Base-by-base conservation (phyloP, 2,113 vertebrate genomes). In the Burhinus oedicnemus region DNA sequence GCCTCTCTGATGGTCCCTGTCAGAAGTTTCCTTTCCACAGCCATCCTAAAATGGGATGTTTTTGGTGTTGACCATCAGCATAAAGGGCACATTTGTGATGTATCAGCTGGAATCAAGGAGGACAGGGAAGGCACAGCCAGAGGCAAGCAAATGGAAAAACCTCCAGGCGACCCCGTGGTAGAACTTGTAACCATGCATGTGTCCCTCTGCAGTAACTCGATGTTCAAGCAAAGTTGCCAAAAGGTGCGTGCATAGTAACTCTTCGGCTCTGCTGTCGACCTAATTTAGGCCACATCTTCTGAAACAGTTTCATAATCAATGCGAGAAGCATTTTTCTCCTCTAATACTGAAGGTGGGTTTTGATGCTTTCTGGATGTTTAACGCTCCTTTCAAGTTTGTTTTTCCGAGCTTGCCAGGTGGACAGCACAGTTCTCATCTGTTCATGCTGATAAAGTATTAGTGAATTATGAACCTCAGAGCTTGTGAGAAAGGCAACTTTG, bases 241-340 rank as follows among this genome's bases (percentile, higher is more conserved):
- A 95, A 96, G 90, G 90, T 81, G 83, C 36, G 78, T 96, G 95
- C 97, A 95, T 97, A 96, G 97, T 91, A 84, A 96, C 87, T 82
- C 90, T 68, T 70, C 94, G 84, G 87, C 90, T 95, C 90, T 91
- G 92, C 92, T 88, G 65, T 85, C 2, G 95, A 80, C 96, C 97
- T 97, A 97, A 97, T 98, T 97, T 97, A 98, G 97, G 97, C 93
- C 95, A 97, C 60, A 82, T 94, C 95, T 95, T 90, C 91, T 91
- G 60, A 85, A 78, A 83, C 68, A 49, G 45, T 90, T 94, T 60
- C 57, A 71, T 89, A 94, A 97, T 83, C 77, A 95, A 92, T 44
- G 77, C 32, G 0, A 93, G 95, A 96, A 95, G 92, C 84, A 90
- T 86, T 96, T 91, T 84, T 72, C 51, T 89, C 57, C 83, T 90